A percentile compares a stretch with the other conserved stretches of the same genome.
Evolutionary conservation across 2,888 invertebrate genomes (phyloP).

Genomic region (Andricus quercusramuli): DNA sequence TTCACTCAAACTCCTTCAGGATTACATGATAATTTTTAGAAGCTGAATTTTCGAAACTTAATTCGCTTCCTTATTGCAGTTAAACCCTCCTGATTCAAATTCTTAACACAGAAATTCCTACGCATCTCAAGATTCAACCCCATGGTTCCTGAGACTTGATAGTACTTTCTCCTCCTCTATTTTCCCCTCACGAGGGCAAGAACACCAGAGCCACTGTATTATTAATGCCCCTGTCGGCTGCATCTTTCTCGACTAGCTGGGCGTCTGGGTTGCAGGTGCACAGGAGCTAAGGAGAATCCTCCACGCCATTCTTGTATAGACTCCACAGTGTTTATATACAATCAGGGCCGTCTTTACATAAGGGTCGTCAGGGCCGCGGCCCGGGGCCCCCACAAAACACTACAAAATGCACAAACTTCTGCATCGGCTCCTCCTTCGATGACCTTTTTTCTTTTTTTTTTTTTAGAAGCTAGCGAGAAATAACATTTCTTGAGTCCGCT

Average conservation of each 20-base stretch:
- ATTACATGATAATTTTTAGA: not conserved
- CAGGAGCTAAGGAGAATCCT: not conserved
- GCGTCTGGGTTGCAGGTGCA: not conserved
- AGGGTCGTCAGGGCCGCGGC: too few species aligned
- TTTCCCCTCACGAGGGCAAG: not conserved
- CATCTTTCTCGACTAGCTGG: not conserved
- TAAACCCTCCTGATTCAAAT: not conserved
- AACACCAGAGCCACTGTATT: not conserved
- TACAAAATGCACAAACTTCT: too few species aligned
- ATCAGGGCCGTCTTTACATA: too few species aligned
- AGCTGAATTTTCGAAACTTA: not conserved
- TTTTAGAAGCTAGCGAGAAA: too few species aligned
- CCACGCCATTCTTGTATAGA: not conserved
- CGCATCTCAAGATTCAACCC: not conserved
- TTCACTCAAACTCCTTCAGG: not conserved
- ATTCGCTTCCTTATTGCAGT: not conserved
- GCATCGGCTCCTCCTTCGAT: too few species aligned
- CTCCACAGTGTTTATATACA: not conserved
- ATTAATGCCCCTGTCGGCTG: not conserved
- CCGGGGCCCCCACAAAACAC: too few species aligned
- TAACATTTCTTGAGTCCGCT: too few species aligned
- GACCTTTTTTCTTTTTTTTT: too few species aligned
- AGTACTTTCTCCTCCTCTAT: not conserved
- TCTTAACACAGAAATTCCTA: not conserved
- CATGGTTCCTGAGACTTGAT: not conserved